These are phyloP conservation scores for Thymelicus sylvestris DNA, from an alignment of 2,888 invertebrate genomes.

Conservation along the genomic window DNA sequence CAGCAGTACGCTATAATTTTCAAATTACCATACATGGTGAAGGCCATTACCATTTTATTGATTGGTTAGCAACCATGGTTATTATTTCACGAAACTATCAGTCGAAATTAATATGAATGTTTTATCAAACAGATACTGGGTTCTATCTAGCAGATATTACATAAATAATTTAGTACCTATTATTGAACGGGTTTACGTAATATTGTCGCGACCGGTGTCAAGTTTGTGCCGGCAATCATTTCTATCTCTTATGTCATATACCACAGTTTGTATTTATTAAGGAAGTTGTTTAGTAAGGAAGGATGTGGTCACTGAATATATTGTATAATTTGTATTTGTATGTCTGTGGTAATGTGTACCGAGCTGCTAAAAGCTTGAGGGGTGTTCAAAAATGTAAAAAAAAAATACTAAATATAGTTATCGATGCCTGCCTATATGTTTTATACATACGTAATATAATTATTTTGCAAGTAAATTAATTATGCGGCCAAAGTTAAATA, in stretches of 20 bases:
- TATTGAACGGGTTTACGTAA: slow-evolving; percentile 15
- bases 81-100: not conserved
- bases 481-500: too few species aligned
- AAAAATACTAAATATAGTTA: too few species aligned
- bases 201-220: slow-evolving; percentile 5
- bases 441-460: too few species aligned
- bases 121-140: not conserved
- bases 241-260: slow-evolving; percentile 30
- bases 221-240: slow-evolving; percentile 16
- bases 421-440: too few species aligned
- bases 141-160: not conserved
- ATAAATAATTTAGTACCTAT: not conserved
- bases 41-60: not conserved
- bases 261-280: slow-evolving; percentile 19
- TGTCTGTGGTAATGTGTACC: too few species aligned
- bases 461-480: too few species aligned
- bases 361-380: too few species aligned
- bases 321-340: not conserved
- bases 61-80: not conserved
- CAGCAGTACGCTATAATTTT: too few species aligned
- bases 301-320: slow-evolving; percentile 14
- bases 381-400: too few species aligned
- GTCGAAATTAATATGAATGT: not conserved
- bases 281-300: slow-evolving; percentile 24
- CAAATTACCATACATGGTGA: too few species aligned